These are phyloP conservation scores for Litoditis marina DNA, from an alignment of 2,888 invertebrate species.

Conservation along the genomic window DNA sequence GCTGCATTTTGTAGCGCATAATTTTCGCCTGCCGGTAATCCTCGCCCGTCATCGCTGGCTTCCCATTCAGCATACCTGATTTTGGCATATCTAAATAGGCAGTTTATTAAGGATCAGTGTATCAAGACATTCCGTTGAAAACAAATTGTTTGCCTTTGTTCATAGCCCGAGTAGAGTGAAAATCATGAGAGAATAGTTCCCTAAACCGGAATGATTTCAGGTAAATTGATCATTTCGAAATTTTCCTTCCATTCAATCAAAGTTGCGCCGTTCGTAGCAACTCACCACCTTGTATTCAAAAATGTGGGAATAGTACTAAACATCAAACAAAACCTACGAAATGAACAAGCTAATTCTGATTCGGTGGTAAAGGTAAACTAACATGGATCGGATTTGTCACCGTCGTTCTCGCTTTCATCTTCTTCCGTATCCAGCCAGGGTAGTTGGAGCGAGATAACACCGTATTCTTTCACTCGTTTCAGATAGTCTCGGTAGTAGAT, in stretches of 20 bases:
- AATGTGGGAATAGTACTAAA: too few relatives aligned
- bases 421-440: conserved; percentile 39
- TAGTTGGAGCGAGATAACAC: conserved; percentile 34
- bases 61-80: conserved; percentile 2
- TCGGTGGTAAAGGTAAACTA: not conserved
- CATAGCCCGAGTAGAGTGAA: too few relatives aligned
- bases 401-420: conserved; percentile 10
- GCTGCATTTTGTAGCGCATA: conserved; percentile 8
- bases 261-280: too few relatives aligned
- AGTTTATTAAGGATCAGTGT: not conserved
- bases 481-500: conserved; percentile 47
- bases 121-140: too few relatives aligned
- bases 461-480: conserved; percentile 33
- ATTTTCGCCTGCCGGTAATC: conserved; percentile 9
- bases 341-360: not conserved
- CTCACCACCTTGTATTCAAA: too few relatives aligned
- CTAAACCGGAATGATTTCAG: too few relatives aligned
- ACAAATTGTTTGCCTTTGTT: too few relatives aligned
- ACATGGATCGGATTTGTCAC: conserved; percentile 11
- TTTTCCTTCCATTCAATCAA: too few relatives aligned
- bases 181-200: too few relatives aligned
- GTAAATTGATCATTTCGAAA: too few relatives aligned
- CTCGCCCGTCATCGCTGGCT: not conserved
- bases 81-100: not conserved
- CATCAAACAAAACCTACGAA: too few relatives aligned